Conservation (phyloP, 2,113 vertebrate genomes). For the Empidonax alnorum region DNA sequence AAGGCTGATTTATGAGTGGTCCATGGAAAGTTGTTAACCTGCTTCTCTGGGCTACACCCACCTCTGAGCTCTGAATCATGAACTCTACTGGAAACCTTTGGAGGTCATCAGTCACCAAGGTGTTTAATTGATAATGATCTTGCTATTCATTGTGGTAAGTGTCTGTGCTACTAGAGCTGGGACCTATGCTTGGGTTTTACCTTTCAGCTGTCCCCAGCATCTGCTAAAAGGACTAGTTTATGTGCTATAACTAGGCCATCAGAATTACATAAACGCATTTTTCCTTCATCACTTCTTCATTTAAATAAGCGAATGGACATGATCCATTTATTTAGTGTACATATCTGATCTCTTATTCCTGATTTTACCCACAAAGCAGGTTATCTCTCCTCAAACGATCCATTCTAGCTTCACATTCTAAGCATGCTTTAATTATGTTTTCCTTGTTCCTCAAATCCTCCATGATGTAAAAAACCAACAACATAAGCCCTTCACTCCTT, state of each 20-base stretch:
- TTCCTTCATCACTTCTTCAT: background rate
- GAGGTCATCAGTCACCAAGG: background rate
- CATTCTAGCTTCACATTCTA: background rate
- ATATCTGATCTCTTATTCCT: background rate
- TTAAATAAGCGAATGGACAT: background rate
- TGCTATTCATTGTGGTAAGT: background rate
- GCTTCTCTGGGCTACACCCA: background rate
- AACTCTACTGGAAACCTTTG: background rate
- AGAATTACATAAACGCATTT: background rate
- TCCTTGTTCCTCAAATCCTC: background rate
- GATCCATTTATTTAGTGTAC: background rate
- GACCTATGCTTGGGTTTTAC: background rate
- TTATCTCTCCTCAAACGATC: background rate
- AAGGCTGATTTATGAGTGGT: background rate
- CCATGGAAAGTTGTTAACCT: background rate
- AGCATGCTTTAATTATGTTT: background rate
- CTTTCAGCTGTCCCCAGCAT: background rate
- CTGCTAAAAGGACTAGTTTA: background rate
- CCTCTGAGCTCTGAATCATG: background rate
- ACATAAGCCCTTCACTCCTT: background rate
- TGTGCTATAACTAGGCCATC: background rate
- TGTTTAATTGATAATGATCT: background rate
- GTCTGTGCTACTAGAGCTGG: background rate
- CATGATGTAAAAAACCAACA: background rate
- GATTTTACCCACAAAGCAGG: background rate